Evolutionary conservation across 2,888 invertebrate genomes (phyloP), one percentile per base, ranked within the genome.

Genomic region (Gandaritis pyraliata): DNA sequence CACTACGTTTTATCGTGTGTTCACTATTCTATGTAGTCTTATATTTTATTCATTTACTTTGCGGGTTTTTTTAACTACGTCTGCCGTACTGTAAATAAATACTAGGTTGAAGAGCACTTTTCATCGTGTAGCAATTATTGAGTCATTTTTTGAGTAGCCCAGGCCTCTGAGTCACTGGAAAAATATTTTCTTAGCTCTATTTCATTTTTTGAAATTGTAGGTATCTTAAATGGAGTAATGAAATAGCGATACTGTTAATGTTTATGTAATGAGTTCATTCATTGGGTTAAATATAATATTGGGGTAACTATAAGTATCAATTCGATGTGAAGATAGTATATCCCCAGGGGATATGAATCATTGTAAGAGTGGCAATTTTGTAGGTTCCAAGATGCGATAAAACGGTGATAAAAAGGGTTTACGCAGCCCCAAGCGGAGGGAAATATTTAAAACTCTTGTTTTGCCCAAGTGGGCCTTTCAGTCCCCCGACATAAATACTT

Each of bases 341-440:
- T 51, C 13, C 23, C 6, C 39, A 7, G n/a, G n/a, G 33, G 39
- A 16, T 54, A 57, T 66, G 54, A 65, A 66, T 64, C 64, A 58
- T 52, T 58, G 46, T 56, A 54, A 49, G 47, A 52, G 54, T 36
- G 61, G 51, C 60, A 53, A 67, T 70, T 63, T 66, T 60, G 65
- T 60, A 68, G 61, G 61, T 39, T 62, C 58, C 36, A 30, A 68
- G 65, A 61, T 48, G 46, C 55, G 53, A 68, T 66, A 65, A 70
- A 66, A 64, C 49, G 16, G 68, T 59, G 64, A 67, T 68, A 70
- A 70, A 70, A 64, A 67, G 61, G 64, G 64, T 59, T 62, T 39
- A 51, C 56, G 60, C 36, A 39, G 56, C 41, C 13, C 49, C 52
- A 16, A 46, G 53, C 48, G 41, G 50, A 52, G 57, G 56, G 50